A percentile compares a stretch with the other conserved stretches of the same genome.
These are phyloP conservation scores for Thelaira solivaga DNA, from an alignment of 2,888 invertebrate species.

Conservation along the genomic window DNA sequence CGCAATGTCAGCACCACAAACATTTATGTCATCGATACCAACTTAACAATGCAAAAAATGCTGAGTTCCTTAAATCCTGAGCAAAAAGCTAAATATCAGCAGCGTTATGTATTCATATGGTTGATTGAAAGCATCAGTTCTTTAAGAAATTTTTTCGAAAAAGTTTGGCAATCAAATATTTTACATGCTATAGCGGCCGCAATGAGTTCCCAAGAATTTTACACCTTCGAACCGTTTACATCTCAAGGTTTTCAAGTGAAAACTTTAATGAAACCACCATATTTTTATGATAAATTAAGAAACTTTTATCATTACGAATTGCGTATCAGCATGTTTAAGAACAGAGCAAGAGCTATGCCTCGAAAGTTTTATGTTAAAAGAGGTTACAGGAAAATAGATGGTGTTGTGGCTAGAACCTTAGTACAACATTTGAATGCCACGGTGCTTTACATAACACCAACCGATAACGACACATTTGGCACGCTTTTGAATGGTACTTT, in stretches of 20 bases:
- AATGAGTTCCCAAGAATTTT: conserved; percentile 60
- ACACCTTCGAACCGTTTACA: conserved; percentile 71
- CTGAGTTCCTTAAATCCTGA: conserved; percentile 66
- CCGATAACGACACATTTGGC: conserved; percentile 69
- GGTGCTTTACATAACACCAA: conserved; percentile 67
- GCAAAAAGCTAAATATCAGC: conserved; percentile 67
- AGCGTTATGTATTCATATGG: conserved; percentile 72
- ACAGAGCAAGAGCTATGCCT: conserved; percentile 68
- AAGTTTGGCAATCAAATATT: conserved; percentile 68
- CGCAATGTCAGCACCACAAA: conserved; percentile 66
- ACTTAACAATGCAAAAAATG: conserved; percentile 60
- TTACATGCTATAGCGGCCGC: conserved; percentile 66
- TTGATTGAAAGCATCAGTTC: conserved; percentile 52
- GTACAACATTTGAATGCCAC: conserved; percentile 69
- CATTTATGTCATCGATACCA: conserved; percentile 65
- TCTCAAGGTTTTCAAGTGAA: conserved; percentile 64
- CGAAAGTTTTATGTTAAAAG: conserved; percentile 30
- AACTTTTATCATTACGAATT: conserved; percentile 68
- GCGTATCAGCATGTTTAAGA: conserved; percentile 69
- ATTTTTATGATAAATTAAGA: conserved; percentile 68
- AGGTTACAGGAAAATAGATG: conserved; percentile 67
- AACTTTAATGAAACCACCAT: conserved; percentile 1
- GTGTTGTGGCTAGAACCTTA: conserved; percentile 65
- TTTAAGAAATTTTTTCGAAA: conserved; percentile 64
- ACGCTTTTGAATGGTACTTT: conserved; percentile 66